phyloP scores from a whole-genome alignment of 2,113 vertebrate genomes.

The Etia nguti region DNA sequence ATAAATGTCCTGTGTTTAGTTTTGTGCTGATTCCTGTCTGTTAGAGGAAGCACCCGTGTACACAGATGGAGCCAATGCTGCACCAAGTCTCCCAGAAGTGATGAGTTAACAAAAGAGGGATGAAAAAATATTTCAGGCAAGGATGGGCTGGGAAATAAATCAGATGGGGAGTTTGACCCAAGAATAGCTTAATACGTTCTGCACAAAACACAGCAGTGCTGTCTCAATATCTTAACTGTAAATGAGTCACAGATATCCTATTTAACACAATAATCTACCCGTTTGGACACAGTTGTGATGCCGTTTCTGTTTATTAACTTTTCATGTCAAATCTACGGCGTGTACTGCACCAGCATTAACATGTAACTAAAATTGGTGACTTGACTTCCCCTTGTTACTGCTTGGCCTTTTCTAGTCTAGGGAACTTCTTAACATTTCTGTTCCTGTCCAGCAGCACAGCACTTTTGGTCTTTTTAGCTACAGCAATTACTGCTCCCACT shows the following conservation, averaged over 20 bases:
- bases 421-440: neutral
- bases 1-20: neutral
- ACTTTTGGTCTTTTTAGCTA: neutral
- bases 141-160: neutral
- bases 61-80: conserved; percentile 1
- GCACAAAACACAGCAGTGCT: neutral
- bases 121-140: neutral
- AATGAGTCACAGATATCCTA: neutral
- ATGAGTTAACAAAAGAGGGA: conserved; percentile 1
- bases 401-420: neutral
- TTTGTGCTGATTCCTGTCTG: neutral
- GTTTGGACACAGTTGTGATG: neutral
- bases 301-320: neutral
- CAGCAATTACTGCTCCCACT: neutral
- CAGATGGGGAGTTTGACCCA: neutral
- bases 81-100: neutral
- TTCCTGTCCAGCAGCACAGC: neutral
- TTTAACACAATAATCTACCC: neutral
- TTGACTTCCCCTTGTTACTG: neutral
- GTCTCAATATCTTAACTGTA: neutral
- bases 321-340: accelerated
- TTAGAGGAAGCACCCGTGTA: neutral
- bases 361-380: neutral
- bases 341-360: neutral
- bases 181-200: neutral